Conservation (phyloP, 2,888 invertebrate genomes). For the Antitype chi region DNA sequence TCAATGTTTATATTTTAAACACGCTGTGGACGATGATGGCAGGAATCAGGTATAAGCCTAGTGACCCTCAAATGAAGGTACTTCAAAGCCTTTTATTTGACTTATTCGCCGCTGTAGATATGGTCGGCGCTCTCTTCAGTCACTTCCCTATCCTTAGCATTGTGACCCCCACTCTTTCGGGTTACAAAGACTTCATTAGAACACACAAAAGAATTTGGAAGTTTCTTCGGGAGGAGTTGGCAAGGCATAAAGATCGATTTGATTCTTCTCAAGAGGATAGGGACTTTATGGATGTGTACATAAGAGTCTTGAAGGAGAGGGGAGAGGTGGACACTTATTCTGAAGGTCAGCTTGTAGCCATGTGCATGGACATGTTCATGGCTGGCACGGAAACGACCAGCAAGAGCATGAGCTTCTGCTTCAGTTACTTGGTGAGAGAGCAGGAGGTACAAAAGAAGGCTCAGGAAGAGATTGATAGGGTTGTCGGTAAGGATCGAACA, state of each 20-base stretch:
- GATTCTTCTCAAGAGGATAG: slow-evolving; percentile 91
- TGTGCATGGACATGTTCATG: slow-evolving; percentile 96
- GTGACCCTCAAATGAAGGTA: slow-evolving; percentile 92
- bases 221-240: slow-evolving; percentile 93
- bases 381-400: slow-evolving; percentile 97
- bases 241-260: slow-evolving; percentile 92
- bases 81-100: slow-evolving; percentile 93
- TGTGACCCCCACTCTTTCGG: slow-evolving; percentile 94
- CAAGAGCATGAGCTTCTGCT: slow-evolving; percentile 94
- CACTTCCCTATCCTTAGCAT: slow-evolving; percentile 94
- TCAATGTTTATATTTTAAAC: slow-evolving; percentile 94
- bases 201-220: slow-evolving; percentile 93
- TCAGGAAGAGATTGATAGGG: slow-evolving; percentile 94
- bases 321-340: slow-evolving; percentile 90
- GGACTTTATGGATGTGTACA: slow-evolving; percentile 96
- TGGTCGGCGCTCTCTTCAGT: slow-evolving; percentile 95
- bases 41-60: slow-evolving; percentile 93
- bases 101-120: slow-evolving; percentile 94
- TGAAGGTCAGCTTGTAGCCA: slow-evolving; percentile 94
- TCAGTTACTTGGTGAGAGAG: slow-evolving; percentile 93
- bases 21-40: slow-evolving; percentile 96
- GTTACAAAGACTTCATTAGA: slow-evolving; percentile 93
- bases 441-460: slow-evolving; percentile 94
- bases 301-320: slow-evolving; percentile 92
- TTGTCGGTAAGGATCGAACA: slow-evolving; percentile 92